Base-by-base conservation (phyloP, 2,888 invertebrate species). In the Eledona agricola region DNA sequence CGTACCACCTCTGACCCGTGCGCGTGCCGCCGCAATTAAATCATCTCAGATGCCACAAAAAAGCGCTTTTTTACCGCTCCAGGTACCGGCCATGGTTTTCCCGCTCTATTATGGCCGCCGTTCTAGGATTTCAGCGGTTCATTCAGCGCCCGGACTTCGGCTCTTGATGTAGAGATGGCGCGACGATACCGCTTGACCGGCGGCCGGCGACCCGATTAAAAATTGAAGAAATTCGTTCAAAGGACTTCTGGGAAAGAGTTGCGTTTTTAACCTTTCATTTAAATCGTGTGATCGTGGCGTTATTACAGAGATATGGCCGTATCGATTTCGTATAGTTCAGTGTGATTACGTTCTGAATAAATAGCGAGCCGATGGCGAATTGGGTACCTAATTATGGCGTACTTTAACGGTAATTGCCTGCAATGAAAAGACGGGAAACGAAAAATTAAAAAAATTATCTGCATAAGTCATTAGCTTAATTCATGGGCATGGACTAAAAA, bases 151-250 rank as follows among this genome's bases (percentile, higher is more conserved):
- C 17, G 1, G 19, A 60, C 67, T 74, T 70, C 52, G 58, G 70
- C 72, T 60, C 60, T 69, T 63, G 54, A 37, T 40, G 51, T 37
- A 66, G 34, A 74, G 74, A 72, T 73, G 74, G 72, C 74, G 66
- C 35, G 51, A 59, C 45, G 23, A 51, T 51, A 20, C 47, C 28
- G 7, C 9, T 17, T 29, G 51, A 43, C 51, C 51, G 19, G 25
- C 15, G 32, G 10, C 32, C 25, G 19, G 7, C 4, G 13, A 13
- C 22, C 11, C 9, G 23, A 29, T 47, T 28, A 47, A 35, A 47
- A 37, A 37, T 35, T 47, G 15, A 37, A 16, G 9, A 23, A 19
- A 10, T 7, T 31, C 26, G 16, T 12, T 46, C 20, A 19, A 23
- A 29, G 7, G 11, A 17, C 6, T 45, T 45, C 45, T 15, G 26